Evolutionary conservation across 2,113 vertebrate genomes (phyloP).

Genomic region (Phycodurus eques): DNA sequence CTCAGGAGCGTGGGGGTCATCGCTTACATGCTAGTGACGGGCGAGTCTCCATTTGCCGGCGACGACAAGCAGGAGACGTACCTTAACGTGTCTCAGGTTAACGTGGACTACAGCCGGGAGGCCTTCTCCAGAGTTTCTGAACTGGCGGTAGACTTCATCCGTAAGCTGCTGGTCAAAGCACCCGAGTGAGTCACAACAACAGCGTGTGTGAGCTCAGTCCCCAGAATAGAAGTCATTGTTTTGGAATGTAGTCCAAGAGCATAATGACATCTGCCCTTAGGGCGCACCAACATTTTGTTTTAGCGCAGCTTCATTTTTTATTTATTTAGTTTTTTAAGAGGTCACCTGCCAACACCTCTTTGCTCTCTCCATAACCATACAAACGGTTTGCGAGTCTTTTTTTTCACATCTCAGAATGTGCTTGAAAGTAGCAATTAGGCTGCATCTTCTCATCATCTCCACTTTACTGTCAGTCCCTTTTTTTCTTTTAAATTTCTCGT

Average conservation of each 20-base stretch:
- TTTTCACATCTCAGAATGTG: not conserved
- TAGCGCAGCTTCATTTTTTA: not conserved
- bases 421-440: not conserved
- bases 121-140: slow-evolving; percentile 85
- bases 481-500: not conserved
- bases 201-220: not conserved
- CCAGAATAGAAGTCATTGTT: slow-evolving; percentile 7
- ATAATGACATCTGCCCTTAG: not conserved
- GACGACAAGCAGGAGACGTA: slow-evolving; percentile 94
- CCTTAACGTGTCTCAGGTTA: slow-evolving; percentile 95
- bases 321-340: not conserved
- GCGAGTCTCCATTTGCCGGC: slow-evolving; percentile 90
- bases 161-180: slow-evolving; percentile 87
- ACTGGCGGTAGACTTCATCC: slow-evolving; percentile 89
- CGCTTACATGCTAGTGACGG: slow-evolving; percentile 92
- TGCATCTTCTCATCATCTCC: not conserved
- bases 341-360: not conserved
- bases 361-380: not conserved
- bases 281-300: not conserved
- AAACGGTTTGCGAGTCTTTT: not conserved
- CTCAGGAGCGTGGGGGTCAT: slow-evolving; percentile 92
- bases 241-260: not conserved
- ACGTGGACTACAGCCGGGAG: slow-evolving; percentile 90
- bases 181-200: slow-evolving; percentile 83
- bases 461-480: not conserved